Conservation (phyloP, 23 tunicate genomes). For the Oikopleura vanhoeffeni region DNA sequence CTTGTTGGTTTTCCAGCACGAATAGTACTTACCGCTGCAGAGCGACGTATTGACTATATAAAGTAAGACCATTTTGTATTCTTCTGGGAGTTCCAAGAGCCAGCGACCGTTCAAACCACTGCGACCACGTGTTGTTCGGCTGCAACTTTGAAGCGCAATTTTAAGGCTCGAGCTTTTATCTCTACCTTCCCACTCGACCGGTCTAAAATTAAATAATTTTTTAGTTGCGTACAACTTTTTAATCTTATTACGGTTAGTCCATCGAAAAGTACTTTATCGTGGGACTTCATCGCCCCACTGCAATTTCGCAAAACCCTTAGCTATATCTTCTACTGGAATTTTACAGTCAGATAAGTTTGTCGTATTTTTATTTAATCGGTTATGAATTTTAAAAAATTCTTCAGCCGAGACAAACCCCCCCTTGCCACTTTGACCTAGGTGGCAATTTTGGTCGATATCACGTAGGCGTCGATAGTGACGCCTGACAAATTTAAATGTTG, state of each 20-base stretch:
- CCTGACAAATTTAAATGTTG: background rate
- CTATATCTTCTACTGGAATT: background rate
- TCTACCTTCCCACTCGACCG: background rate
- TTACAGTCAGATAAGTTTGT: background rate
- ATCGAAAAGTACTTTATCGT: background rate
- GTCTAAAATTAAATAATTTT: background rate
- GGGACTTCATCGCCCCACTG: background rate
- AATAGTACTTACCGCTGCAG: background rate
- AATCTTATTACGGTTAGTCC: background rate
- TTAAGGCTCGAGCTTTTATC: background rate
- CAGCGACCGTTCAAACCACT: background rate
- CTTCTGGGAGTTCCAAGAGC: background rate
- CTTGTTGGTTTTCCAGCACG: background rate
- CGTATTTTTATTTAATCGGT: background rate
- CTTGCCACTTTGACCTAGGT: background rate
- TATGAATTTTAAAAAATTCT: background rate
- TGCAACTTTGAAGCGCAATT: background rate
- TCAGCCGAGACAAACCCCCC: background rate
- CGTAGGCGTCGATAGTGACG: background rate
- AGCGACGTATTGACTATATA: background rate
- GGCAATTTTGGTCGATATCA: background rate
- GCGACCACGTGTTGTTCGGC: background rate
- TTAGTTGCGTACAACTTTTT: background rate
- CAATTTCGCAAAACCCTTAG: background rate
- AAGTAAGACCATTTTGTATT: background rate